Evolutionary conservation across 2,888 invertebrate species (phyloP), one percentile per base, ranked within the genome.

Genomic region (Eupithecia vulgata): DNA sequence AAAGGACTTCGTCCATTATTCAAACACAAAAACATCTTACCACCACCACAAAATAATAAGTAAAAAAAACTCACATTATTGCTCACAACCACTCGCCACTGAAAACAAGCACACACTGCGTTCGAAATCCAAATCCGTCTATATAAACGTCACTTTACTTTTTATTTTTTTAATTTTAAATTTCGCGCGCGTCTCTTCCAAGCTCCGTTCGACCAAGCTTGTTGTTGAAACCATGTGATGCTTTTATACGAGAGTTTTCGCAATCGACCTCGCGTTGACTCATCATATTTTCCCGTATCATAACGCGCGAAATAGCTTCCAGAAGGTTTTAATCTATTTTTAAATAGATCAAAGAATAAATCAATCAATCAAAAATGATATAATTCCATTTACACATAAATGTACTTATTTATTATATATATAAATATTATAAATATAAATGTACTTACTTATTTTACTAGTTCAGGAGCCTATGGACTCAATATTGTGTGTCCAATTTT

Each of bases 1-100:
- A 57, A 57, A 52, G 21, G 10, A 57, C 12, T n/a, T 52, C 66
- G 8, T 25, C n/a, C 17, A 5, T 3, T 17, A 13, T 62, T 69
- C 42, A 45, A 45, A 48, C 30, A 48, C 65, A 61, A 30, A 52
- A 52, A 25, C 13, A 34, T 5, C 25, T 25, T 70, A 8, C 15
- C 35, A 64, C 67, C 30, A 68, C 40, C 40, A 42, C 64, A 35
- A 67, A 64, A 45, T 67, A 57, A 2, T 72, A 67, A 35, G 21
- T n/a, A 45, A 68, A 77, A 73, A 71, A 70, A 78, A 79, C 79
- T 79, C 77, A 79, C 79, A 78, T 78, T 37, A 64, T 68, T 15
- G 35, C 25, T 74, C 76, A 76, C 78, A 78, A 78, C 79, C 79
- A 78, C 78, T 76, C 71, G 48, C 30, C 79, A 79, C 79, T 65